Evolutionary conservation across 2,797 vertebrate species (phyloP).

Genomic region (Petrocephalus schoutedeni): DNA sequence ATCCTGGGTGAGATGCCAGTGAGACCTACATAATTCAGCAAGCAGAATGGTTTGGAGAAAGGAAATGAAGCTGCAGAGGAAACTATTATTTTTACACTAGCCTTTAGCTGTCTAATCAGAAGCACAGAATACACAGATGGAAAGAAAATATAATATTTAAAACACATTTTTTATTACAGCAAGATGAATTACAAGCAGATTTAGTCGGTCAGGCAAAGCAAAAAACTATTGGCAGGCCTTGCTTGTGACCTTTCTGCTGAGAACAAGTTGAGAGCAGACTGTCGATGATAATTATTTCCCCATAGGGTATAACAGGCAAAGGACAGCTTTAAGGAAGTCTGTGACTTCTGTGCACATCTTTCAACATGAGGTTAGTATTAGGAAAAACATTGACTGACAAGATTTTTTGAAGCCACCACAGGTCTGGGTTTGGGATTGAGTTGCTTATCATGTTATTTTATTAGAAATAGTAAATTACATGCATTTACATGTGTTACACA

Average conservation of each 20-base stretch:
- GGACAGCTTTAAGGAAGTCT: background rate
- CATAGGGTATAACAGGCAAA: background rate
- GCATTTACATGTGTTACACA: background rate
- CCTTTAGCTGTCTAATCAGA: background rate
- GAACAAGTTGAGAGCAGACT: background rate
- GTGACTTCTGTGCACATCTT: background rate
- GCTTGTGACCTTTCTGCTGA: background rate
- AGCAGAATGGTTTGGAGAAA: background rate
- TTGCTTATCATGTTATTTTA: background rate
- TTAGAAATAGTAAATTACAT: background rate
- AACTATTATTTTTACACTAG: background rate
- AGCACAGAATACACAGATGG: background rate
- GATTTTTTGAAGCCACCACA: background rate
- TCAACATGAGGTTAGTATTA: background rate
- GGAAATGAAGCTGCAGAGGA: background rate
- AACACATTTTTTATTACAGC: background rate
- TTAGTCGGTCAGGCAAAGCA: background rate
- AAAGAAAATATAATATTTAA: background rate
- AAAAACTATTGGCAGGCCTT: background rate
- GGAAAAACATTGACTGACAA: background rate
- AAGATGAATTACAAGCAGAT: background rate
- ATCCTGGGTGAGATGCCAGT: background rate
- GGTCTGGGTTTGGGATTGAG: background rate
- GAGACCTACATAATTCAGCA: background rate
- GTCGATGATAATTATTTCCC: background rate